Base-by-base conservation (phyloP, 2,888 invertebrate species). In the Megalurothrips usitatus region DNA sequence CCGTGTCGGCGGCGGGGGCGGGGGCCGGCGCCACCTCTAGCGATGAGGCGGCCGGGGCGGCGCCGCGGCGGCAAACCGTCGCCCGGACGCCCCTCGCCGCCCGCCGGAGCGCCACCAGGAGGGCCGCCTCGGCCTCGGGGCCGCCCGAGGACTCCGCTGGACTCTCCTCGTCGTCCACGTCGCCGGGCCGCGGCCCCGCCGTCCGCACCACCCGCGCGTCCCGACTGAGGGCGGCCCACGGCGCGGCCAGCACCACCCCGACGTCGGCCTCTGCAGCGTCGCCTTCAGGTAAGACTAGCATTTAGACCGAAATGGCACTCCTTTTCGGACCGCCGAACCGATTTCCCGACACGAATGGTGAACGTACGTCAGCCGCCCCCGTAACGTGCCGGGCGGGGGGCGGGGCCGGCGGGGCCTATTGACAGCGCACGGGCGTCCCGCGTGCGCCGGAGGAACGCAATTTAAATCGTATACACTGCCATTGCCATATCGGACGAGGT, bases 181-280 rank as follows among this genome's bases (percentile, higher is more conserved):
- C 68, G 26, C 68, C 68, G 82, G 86, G 80, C 84, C 86, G 26
- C 85, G 86, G 81, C 84, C 86, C 83, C 83, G 85, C 80, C 83
- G 92, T 93, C 84, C 90, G 93, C 87, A 91, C 92, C 84, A 94
- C 93, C 81, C 90, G 92, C 86, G 90, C 94, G 52, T 93, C 93
- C 83, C 90, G 93, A 84, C 88, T 94, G 82, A 89, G 94, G 87
- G 92, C 92, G 12, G 84, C 84, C 75, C 23, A 23, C 26, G 68
- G 68, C 68, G 68, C 26, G 23, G 68, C 68, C 68, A 11, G 68
- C 68, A 23, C n/a, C 68, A 68, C 68, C 23, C 68, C 68, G 68
- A 23, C 68, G 68, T 75, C 68, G 11, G 68, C 68, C 11, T 75
- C 68, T 12, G 23, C 58, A 0, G 58, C n/a, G 17, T 58, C 58